Percentiles rank a stretch among this genome's conserved stretches.
Conservation (phyloP, 2,797 vertebrate species). For the Heterohyrax brucei region DNA sequence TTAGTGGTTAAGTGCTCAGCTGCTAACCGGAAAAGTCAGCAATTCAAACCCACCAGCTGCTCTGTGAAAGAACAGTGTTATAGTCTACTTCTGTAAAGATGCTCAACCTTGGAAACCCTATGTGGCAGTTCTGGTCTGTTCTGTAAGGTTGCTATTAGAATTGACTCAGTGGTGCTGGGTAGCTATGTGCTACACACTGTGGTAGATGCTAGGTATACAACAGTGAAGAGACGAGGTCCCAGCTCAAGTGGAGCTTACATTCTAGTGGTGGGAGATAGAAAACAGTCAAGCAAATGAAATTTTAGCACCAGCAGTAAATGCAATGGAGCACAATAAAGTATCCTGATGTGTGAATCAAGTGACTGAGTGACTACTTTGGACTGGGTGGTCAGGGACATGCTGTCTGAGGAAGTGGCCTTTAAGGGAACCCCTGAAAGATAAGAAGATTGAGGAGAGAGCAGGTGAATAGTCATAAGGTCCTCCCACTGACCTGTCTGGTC, state of each 20-base stretch:
- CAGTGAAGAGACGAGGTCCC: neutral
- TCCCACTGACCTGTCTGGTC: neutral
- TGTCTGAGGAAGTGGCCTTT: neutral
- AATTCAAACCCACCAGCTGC: neutral
- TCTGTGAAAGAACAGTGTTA: neutral
- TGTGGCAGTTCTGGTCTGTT: neutral
- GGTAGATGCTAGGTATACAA: neutral
- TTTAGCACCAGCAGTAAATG: neutral
- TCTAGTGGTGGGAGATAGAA: neutral
- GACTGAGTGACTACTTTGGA: constrained; percentile 11
- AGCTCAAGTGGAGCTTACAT: neutral
- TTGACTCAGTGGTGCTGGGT: neutral
- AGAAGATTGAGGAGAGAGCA: neutral
- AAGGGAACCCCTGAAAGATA: constrained; percentile 4
- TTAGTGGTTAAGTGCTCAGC: neutral
- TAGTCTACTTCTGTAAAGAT: neutral
- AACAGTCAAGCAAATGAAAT: constrained; percentile 34
- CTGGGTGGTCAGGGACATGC: neutral
- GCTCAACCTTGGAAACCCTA: neutral
- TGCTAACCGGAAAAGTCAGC: neutral
- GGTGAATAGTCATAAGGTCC: neutral
- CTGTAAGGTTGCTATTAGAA: neutral
- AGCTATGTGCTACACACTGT: neutral
- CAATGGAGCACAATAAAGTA: neutral
- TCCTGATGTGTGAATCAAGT: neutral